A percentile compares a stretch with the other conserved stretches of the same genome.
phyloP scores from a whole-genome alignment of 64 coral and sea anemone species.

The Astreopora myriophthalma region DNA sequence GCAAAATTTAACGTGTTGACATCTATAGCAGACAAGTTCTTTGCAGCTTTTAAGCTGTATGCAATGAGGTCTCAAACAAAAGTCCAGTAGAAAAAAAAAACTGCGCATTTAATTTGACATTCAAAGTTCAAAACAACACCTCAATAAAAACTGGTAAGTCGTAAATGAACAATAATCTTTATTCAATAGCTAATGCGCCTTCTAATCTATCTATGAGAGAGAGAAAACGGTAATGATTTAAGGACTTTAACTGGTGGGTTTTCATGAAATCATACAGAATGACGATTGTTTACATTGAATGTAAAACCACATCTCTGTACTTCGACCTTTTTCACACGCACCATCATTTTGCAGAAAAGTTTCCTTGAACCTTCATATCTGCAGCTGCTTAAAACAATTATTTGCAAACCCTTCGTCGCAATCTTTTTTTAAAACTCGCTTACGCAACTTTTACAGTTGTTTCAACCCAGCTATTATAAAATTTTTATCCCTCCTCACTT shows the following conservation, averaged over 20 bases:
- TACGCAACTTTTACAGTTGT: slow-evolving; percentile 1
- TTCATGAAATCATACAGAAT: slow-evolving; percentile 6
- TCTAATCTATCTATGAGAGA: not conserved
- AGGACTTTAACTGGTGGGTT: not conserved
- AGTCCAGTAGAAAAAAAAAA: not conserved
- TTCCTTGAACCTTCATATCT: not conserved
- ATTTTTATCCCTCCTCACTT: not conserved
- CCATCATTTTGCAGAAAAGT: not conserved
- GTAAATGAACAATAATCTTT: not conserved
- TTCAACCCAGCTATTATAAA: slow-evolving; percentile 22
- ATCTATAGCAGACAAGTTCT: no score
- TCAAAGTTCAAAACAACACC: not conserved
- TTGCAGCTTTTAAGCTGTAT: not conserved
- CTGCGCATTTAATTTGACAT: not conserved
- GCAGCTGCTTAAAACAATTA: slow-evolving; percentile 40
- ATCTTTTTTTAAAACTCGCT: not conserved
- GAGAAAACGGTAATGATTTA: not conserved
- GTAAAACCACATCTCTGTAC: not conserved
- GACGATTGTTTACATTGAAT: slow-evolving; percentile 32
- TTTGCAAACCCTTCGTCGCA: slow-evolving; percentile 20
- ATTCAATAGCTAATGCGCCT: not conserved
- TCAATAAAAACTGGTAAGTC: not conserved
- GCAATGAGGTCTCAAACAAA: not conserved
- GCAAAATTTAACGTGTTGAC: not conserved
- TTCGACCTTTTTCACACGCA: not conserved